These are phyloP conservation scores for Monoplex corrugatus DNA, from an alignment of 2,888 invertebrate species.

Conservation along the genomic window DNA sequence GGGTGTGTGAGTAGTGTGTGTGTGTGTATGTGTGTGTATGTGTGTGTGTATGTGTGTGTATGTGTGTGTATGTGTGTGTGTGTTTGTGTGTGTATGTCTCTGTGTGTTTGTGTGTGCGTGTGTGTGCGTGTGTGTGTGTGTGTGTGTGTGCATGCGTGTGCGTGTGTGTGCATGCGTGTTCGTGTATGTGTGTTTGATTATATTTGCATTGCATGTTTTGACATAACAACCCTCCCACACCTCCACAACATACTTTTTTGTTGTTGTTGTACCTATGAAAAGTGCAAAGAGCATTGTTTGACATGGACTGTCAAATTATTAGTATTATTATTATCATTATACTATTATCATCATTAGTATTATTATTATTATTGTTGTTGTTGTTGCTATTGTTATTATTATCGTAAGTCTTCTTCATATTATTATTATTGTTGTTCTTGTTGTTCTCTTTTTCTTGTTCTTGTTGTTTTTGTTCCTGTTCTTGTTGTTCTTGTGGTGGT, in stretches of 20 bases:
- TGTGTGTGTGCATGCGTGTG: neutral
- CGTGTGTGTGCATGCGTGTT: neutral
- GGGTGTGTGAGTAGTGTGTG: neutral
- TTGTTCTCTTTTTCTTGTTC: too few relatives aligned
- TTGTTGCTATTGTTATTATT: too few relatives aligned
- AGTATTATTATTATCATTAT: too few relatives aligned
- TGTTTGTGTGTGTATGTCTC: neutral
- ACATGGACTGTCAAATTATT: too few relatives aligned
- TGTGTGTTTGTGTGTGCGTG: neutral
- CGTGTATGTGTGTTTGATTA: neutral
- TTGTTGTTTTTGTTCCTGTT: too few relatives aligned
- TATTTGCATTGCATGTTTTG: neutral
- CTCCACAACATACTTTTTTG: neutral
- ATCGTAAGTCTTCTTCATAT: too few relatives aligned
- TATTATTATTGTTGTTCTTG: too few relatives aligned
- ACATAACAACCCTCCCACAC: neutral
- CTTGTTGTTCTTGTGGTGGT: too few relatives aligned
- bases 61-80: neutral
- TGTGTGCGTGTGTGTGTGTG: neutral
- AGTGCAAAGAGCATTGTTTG: too few relatives aligned
- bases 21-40: neutral
- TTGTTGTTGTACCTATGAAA: too few relatives aligned
- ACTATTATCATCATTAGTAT: too few relatives aligned
- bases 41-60: conserved; percentile 7
- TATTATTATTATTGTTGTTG: too few relatives aligned